A percentile compares a stretch with the other conserved stretches of the same genome.
Evolutionary conservation across 2,888 invertebrate species (phyloP).

Genomic region (Anthophora plumipes): DNA sequence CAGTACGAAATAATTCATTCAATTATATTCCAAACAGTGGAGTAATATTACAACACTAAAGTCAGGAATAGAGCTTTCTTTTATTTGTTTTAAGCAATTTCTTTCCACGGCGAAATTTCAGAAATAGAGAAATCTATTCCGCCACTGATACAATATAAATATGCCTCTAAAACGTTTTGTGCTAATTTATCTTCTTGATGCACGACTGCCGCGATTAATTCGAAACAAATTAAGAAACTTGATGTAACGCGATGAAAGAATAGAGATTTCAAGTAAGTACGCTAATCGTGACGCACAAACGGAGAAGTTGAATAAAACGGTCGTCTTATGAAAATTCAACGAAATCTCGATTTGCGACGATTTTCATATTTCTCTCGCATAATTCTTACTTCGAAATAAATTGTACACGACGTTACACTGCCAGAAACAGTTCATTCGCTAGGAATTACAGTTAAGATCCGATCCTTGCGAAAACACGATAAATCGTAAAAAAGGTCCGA

Average conservation of each 20-base stretch:
- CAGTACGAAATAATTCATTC: too few relatives aligned
- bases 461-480: not conserved
- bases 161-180: not conserved
- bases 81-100: not conserved
- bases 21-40: not conserved
- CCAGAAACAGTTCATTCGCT: not conserved
- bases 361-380: not conserved
- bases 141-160: not conserved
- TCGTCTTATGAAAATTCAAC: not conserved
- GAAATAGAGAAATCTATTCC: not conserved
- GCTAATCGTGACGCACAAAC: not conserved
- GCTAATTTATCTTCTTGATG: constrained; percentile 3
- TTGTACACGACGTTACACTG: too few relatives aligned
- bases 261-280: not conserved
- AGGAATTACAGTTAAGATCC: not conserved
- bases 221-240: constrained; percentile 21
- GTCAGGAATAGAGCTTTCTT: not conserved
- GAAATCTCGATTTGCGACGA: not conserved
- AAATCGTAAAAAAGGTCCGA: not conserved
- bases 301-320: not conserved
- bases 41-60: not conserved
- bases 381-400: not conserved
- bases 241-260: not conserved
- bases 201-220: constrained; percentile 17
- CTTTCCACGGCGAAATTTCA: not conserved